Conservation (phyloP, 1,140 invertebrate species). For the Coenobita brevimanus region DNA sequence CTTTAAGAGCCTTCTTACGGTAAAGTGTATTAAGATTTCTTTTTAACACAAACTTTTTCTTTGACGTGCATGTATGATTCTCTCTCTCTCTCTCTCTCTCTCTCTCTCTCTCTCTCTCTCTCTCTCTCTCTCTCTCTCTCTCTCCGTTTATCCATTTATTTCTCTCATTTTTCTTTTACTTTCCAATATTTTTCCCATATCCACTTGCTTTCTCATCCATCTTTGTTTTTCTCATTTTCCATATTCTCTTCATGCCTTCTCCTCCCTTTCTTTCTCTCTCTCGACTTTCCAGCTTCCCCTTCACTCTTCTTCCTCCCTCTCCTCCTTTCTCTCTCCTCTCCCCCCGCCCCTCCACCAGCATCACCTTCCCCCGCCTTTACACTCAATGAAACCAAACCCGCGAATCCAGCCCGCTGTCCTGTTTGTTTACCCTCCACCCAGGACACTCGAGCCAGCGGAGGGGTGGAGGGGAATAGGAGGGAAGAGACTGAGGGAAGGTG, state of each 20-base stretch:
- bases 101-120: not conserved
- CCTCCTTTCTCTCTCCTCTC: not conserved
- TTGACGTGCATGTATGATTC: too few species aligned
- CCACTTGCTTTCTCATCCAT: too few species aligned
- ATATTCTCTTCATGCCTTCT: too few species aligned
- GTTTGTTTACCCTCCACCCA: conserved; percentile 29
- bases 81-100: not conserved
- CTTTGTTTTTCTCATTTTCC: too few species aligned
- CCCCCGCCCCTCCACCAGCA: not conserved
- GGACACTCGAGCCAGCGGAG: conserved; percentile 8
- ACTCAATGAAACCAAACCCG: conserved; percentile 35
- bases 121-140: not conserved
- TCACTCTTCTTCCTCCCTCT: not conserved
- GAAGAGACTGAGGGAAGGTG: not conserved
- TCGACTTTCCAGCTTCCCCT: too few species aligned
- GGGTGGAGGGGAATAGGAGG: not conserved
- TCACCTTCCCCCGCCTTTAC: conserved; percentile 8
- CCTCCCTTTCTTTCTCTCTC: too few species aligned
- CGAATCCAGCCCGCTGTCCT: conserved; percentile 29
- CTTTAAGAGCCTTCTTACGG: too few species aligned
- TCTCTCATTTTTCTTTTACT: not conserved
- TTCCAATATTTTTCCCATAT: too few species aligned
- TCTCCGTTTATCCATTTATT: not conserved
- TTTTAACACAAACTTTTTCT: too few species aligned
- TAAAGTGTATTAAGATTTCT: too few species aligned